Evolutionary conservation across 2,888 invertebrate species (phyloP).

Genomic region (Acleris emargana): DNA sequence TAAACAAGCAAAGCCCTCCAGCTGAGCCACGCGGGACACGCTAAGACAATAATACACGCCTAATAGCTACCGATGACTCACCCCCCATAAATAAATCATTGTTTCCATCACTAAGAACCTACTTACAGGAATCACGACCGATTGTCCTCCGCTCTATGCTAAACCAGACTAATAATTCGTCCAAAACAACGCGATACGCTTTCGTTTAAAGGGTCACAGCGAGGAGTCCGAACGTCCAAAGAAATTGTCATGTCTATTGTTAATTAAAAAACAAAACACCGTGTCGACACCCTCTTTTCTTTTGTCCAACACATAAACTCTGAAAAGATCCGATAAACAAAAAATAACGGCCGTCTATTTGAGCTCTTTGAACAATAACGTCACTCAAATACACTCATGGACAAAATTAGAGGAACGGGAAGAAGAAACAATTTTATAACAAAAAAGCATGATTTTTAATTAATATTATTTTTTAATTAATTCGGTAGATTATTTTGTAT

Average conservation of each 20-base stretch:
- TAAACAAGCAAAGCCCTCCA: slow-evolving; percentile 80
- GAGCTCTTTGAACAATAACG: slow-evolving; percentile 34
- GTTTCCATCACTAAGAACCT: slow-evolving; percentile 57
- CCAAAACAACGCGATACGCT: slow-evolving; percentile 69
- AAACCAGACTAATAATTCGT: slow-evolving; percentile 83
- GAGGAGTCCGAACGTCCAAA: slow-evolving; percentile 69
- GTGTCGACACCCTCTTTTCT: slow-evolving; percentile 80
- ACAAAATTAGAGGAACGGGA: too few relatives aligned
- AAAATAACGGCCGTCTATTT: slow-evolving; percentile 68
- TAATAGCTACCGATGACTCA: slow-evolving; percentile 79
- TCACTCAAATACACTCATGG: slow-evolving; percentile 10
- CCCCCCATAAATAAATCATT: slow-evolving; percentile 77
- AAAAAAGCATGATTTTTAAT: too few relatives aligned
- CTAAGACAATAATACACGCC: slow-evolving; percentile 69
- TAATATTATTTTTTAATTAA: too few relatives aligned
- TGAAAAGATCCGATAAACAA: slow-evolving; percentile 64
- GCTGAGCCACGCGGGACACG: slow-evolving; percentile 57
- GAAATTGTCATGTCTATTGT: slow-evolving; percentile 61
- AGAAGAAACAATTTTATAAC: too few relatives aligned
- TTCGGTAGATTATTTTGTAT: too few relatives aligned
- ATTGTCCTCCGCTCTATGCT: slow-evolving; percentile 73
- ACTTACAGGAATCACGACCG: slow-evolving; percentile 76
- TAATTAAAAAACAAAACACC: slow-evolving; percentile 75
- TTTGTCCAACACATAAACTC: slow-evolving; percentile 71
- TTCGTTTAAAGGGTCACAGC: slow-evolving; percentile 72